Base-by-base conservation (phyloP, 1,140 invertebrate species). In the Trichomalopsis sarcophagae region DNA sequence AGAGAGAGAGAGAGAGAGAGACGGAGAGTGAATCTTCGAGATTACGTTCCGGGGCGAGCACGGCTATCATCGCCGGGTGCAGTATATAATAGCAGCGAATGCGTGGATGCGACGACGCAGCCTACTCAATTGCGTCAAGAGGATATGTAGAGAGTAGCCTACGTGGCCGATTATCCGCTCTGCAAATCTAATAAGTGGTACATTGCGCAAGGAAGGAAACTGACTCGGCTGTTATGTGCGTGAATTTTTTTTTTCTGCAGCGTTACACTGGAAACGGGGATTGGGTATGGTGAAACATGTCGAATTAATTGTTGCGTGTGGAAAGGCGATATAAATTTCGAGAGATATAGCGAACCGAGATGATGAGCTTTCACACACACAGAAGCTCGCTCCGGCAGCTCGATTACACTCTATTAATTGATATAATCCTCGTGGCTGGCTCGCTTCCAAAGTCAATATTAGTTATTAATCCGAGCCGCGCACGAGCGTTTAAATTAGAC, bases 391-490 rank as follows among this genome's bases (percentile, higher is more conserved):
- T 7, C 5, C 33, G 2, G 17, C 14, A 62, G 21, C 36, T 75
- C 79, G 80, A 85, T 81, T 76, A 85, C 9, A 69, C 40, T 81
- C 76, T 85, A 85, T 85, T 85, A 85, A 85, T 85, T 82, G 75
- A 85, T 78, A 78, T 76, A 76, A 76, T 76, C 21, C 50, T 11
- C 33, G 33, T 13, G 17, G 40, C 40, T 23, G 9, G 74, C 40
- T 69, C 68, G 40, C 33, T 36, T 36, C 33, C 55, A 85, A 69
- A 85, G 84, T 81, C 84, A 84, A 84, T 81, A 84, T 84, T 75
- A 84, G 84, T 81, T 82, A 85, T 85, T 85, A 85, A 85, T 85
- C 50, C 79, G 62, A 30, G 30, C 62, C 21, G 30, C 79, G 79
- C 21, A 40, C 79, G 79, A 85, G 84, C 79, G 36, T 82, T 81